A percentile compares a stretch with the other conserved stretches of the same genome.
Conservation (phyloP, 2,888 invertebrate genomes). For the Alitta virens region DNA sequence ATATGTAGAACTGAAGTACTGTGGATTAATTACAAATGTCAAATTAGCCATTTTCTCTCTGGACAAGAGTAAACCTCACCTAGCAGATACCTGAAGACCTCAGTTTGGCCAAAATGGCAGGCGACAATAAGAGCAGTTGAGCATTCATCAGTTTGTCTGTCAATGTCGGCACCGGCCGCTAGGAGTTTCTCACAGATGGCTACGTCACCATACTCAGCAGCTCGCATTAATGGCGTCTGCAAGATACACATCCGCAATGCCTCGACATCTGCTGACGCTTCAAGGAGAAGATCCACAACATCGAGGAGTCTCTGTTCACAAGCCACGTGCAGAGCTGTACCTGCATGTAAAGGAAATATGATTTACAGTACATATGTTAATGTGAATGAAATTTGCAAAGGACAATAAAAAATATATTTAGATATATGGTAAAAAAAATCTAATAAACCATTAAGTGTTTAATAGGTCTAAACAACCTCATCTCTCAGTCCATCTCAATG, state of each 20-base stretch:
- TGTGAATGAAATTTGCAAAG: neutral
- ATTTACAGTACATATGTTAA: no score
- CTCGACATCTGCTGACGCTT: conserved; percentile 20
- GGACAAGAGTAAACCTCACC: conserved; percentile 20
- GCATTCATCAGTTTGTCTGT: conserved; percentile 23
- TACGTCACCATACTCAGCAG: conserved; percentile 20
- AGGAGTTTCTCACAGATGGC: conserved; percentile 17
- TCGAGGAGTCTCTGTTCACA: conserved; percentile 9
- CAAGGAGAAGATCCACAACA: conserved; percentile 15
- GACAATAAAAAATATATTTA: neutral
- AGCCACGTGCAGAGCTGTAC: conserved; percentile 24
- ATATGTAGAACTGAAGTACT: no score
- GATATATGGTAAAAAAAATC: neutral
- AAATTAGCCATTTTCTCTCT: no score
- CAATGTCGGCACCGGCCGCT: conserved; percentile 19
- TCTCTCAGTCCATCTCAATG: no score
- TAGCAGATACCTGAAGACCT: conserved; percentile 15
- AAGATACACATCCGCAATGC: conserved; percentile 7
- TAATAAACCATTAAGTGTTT: neutral
- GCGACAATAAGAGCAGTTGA: conserved; percentile 26
- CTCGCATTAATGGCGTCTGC: conserved; percentile 27
- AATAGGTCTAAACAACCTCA: no score
- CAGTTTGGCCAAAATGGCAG: conserved; percentile 23
- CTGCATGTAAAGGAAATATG: conserved; percentile 9
- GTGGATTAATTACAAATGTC: no score